Conservation (phyloP, 2,888 invertebrate species). For the Acrobasis suavella region DNA sequence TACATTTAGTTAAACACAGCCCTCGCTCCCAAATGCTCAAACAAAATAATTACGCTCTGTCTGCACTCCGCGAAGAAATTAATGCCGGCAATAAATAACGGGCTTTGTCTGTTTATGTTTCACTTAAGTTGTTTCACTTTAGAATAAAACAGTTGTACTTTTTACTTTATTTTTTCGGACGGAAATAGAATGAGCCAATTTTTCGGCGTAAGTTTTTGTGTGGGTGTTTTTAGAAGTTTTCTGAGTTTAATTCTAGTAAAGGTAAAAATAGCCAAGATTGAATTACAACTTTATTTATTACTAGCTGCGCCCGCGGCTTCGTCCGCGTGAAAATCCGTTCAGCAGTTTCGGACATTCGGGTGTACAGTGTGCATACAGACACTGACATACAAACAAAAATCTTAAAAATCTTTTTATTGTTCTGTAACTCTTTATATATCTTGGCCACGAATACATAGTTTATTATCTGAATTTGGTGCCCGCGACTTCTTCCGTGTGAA, state of each 20-base stretch:
- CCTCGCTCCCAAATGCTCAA: constrained; percentile 36
- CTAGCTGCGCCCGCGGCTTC: too few relatives aligned
- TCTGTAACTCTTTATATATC: too few relatives aligned
- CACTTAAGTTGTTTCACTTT: constrained; percentile 50
- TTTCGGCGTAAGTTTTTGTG: neutral
- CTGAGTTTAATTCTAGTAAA: neutral
- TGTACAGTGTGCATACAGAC: too few relatives aligned
- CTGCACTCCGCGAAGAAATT: constrained; percentile 56
- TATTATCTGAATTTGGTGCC: too few relatives aligned
- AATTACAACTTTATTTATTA: too few relatives aligned
- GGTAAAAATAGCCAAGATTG: neutral
- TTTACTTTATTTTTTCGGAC: constrained; percentile 6
- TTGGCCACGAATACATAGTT: too few relatives aligned
- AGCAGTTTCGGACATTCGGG: too few relatives aligned
- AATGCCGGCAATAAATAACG: constrained; percentile 56
- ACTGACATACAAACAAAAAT: too few relatives aligned
- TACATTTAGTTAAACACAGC: constrained; percentile 16
- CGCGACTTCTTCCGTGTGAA: too few relatives aligned
- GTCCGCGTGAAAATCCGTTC: too few relatives aligned
- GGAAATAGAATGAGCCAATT: constrained; percentile 1
- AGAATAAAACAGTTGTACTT: constrained; percentile 36
- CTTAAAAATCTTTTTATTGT: too few relatives aligned
- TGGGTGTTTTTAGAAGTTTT: neutral
- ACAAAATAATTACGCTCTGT: constrained; percentile 45
- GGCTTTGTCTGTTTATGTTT: constrained; percentile 55